These are phyloP conservation scores for Serrognathus titanus DNA, from an alignment of 2,888 invertebrate species.

Conservation along the genomic window DNA sequence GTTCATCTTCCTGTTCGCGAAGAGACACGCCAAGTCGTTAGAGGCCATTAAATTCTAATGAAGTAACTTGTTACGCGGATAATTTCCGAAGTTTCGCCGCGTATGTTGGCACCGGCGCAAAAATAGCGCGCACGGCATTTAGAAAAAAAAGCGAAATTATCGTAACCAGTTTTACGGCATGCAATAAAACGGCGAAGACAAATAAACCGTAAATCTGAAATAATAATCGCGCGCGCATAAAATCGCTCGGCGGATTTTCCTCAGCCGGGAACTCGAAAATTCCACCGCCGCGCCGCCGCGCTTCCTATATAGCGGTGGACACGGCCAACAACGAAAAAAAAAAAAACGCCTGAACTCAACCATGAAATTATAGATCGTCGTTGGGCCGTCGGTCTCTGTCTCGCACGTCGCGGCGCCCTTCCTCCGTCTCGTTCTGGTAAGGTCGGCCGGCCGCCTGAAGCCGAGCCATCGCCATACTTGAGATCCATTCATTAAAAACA, in stretches of 20 bases:
- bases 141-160: no score
- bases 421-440: background rate
- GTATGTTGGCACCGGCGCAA: no score
- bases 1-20: no score
- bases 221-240: background rate
- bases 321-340: background rate
- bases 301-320: background rate
- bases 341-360: constrained; percentile 14
- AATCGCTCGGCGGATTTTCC: background rate
- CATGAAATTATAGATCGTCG: constrained; percentile 20
- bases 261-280: background rate
- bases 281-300: background rate
- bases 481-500: constrained; percentile 20
- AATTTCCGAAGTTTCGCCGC: no score
- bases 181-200: background rate
- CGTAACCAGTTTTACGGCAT: background rate
- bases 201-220: background rate
- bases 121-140: no score
- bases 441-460: background rate
- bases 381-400: background rate
- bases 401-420: background rate
- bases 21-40: no score
- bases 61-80: no score
- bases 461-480: background rate
- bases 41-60: no score